phyloP scores from a whole-genome alignment of 2,888 invertebrate species.

The Apamea epomidion region DNA sequence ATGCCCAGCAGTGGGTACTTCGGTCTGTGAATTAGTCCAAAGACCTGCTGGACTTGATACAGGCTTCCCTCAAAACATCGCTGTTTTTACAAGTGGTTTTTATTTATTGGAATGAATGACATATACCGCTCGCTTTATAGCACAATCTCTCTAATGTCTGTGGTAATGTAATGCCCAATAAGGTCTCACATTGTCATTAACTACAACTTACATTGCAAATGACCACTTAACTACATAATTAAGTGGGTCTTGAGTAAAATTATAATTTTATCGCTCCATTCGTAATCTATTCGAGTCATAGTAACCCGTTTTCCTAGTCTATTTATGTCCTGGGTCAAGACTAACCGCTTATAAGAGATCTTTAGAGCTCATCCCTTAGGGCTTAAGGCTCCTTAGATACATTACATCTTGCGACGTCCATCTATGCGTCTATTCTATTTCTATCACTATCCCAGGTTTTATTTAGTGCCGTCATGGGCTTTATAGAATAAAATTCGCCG shows the following conservation, averaged over 20 bases:
- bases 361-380: neutral
- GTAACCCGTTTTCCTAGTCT: conserved; percentile 38
- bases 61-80: neutral
- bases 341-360: conserved; percentile 5
- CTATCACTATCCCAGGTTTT: neutral
- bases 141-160: neutral
- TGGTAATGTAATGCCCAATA: conserved; percentile 13
- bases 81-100: neutral
- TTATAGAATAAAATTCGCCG: neutral
- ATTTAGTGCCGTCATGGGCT: neutral
- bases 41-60: no score
- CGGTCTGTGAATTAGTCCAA: neutral
- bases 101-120: neutral
- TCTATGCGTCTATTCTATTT: neutral
- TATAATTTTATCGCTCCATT: conserved; percentile 30
- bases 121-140: neutral
- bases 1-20: neutral
- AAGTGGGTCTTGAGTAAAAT: conserved; percentile 11
- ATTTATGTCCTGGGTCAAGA: conserved; percentile 30
- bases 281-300: conserved; percentile 20
- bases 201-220: conserved; percentile 20
- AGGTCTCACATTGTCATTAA: neutral
- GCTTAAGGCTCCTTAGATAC: neutral
- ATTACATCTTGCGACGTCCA: neutral
- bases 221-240: conserved; percentile 16